Percentiles rank a stretch among this genome's conserved stretches.
Conservation (phyloP, 23 tunicate species). For the Trididemnum nubilum region DNA sequence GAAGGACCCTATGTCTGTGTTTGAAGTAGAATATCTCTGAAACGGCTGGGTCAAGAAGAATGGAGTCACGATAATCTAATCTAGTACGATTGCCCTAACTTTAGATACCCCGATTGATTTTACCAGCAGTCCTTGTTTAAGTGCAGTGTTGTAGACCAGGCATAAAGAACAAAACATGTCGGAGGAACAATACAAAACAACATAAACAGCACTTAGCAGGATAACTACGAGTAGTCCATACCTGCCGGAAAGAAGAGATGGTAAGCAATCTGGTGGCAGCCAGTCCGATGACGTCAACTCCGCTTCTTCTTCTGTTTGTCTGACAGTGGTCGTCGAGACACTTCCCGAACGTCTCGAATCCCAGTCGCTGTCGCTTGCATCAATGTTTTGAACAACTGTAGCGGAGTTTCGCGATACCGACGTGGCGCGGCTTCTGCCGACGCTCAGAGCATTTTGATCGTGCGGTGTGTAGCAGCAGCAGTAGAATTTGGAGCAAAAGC, state of each 20-base stretch:
- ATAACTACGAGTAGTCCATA: too few relatives aligned
- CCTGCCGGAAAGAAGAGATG: background rate
- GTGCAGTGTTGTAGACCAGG: too few relatives aligned
- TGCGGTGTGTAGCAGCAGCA: conserved; percentile 4
- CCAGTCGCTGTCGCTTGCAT: background rate
- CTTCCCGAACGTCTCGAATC: background rate
- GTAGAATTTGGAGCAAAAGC: conserved; percentile 18
- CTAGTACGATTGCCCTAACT: too few relatives aligned
- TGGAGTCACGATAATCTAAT: too few relatives aligned
- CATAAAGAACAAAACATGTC: too few relatives aligned
- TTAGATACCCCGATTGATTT: too few relatives aligned
- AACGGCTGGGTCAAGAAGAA: too few relatives aligned
- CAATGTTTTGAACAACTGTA: background rate
- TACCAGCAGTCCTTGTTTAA: too few relatives aligned
- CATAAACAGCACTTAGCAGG: too few relatives aligned
- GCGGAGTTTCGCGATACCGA: background rate
- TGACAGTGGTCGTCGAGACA: background rate
- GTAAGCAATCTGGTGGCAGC: background rate
- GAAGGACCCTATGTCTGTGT: too few relatives aligned
- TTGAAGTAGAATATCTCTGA: too few relatives aligned
- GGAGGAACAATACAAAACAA: too few relatives aligned
- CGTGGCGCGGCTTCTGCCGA: background rate
- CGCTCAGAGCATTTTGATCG: background rate
- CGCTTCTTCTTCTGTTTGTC: background rate
- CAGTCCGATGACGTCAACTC: background rate